Percentiles rank a stretch among this genome's conserved stretches.
Evolutionary conservation across 2,888 invertebrate species (phyloP).

Genomic region (Clusia tigrina): DNA sequence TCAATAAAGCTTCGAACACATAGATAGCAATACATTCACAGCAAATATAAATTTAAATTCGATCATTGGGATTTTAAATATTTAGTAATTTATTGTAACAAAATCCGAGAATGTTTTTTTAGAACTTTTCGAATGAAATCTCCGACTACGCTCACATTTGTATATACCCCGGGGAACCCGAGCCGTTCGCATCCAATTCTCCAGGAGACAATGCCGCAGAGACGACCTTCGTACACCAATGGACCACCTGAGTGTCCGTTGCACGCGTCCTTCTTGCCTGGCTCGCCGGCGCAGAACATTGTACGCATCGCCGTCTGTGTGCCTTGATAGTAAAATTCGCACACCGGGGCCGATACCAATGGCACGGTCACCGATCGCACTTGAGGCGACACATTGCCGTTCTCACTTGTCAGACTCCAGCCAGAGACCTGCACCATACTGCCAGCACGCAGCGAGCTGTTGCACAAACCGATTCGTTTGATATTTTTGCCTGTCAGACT

Average conservation of each 20-base stretch:
- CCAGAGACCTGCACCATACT: slow-evolving; percentile 14
- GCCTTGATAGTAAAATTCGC: neutral
- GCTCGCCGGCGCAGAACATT: slow-evolving; percentile 46
- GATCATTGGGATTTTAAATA: no score
- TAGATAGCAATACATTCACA: no score
- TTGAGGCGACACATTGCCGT: neutral
- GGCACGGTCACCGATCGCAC: neutral
- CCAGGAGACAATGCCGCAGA: slow-evolving; percentile 73
- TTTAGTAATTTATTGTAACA: no score
- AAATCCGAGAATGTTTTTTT: no score
- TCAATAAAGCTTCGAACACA: no score
- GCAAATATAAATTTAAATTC: no score
- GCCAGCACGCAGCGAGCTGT: neutral
- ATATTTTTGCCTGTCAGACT: slow-evolving; percentile 20
- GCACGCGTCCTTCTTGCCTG: slow-evolving; percentile 46
- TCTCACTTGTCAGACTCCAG: slow-evolving; percentile 19
- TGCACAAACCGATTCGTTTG: slow-evolving; percentile 9
- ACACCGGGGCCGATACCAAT: neutral
- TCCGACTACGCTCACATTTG: slow-evolving; percentile 66
- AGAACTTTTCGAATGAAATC: slow-evolving; percentile 2
- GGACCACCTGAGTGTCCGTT: slow-evolving; percentile 56
- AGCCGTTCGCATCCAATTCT: slow-evolving; percentile 47
- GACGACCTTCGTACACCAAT: slow-evolving; percentile 36
- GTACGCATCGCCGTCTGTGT: slow-evolving; percentile 32
- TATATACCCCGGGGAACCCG: slow-evolving; percentile 79